A percentile compares a stretch with the other conserved stretches of the same genome.
Conservation (phyloP, 2,888 invertebrate genomes). For the Entomobrya proxima region DNA sequence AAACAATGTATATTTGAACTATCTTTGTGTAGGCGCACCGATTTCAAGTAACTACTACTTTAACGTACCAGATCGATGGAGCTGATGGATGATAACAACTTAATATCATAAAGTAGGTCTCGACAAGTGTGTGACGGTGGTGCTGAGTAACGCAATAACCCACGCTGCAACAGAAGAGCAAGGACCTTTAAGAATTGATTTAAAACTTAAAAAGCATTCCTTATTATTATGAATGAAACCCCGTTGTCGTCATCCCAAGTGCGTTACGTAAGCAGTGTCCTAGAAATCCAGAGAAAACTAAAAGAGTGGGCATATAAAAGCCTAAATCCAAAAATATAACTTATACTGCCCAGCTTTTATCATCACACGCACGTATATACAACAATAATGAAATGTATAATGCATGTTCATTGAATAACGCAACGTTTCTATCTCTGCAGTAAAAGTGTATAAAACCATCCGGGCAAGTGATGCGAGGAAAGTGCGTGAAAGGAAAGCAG, state of each 20-base stretch:
- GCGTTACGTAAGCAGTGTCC: constrained; percentile 46
- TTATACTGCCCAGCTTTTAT: neutral
- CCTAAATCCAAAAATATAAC: constrained; percentile 19
- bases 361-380: constrained; percentile 11
- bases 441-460: neutral
- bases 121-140: constrained; percentile 14
- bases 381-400: neutral
- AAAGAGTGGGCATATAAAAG: too few species aligned
- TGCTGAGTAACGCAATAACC: neutral
- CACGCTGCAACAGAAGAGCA: neutral
- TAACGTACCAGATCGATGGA: constrained; percentile 15
- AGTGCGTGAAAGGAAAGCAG: constrained; percentile 16
- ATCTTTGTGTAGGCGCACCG: neutral
- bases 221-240: constrained; percentile 21
- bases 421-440: neutral
- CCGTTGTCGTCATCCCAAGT: constrained; percentile 8
- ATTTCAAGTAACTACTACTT: neutral
- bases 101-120: constrained; percentile 13
- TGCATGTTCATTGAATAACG: neutral
- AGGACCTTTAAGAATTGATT: constrained; percentile 16
- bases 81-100: constrained; percentile 8
- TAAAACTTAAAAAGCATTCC: neutral
- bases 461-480: neutral
- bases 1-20: neutral
- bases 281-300: neutral